Evolutionary conservation across 2,797 vertebrate genomes (phyloP), one percentile per base, ranked within the genome.

Genomic region (Cephalopachus bancanus): DNA sequence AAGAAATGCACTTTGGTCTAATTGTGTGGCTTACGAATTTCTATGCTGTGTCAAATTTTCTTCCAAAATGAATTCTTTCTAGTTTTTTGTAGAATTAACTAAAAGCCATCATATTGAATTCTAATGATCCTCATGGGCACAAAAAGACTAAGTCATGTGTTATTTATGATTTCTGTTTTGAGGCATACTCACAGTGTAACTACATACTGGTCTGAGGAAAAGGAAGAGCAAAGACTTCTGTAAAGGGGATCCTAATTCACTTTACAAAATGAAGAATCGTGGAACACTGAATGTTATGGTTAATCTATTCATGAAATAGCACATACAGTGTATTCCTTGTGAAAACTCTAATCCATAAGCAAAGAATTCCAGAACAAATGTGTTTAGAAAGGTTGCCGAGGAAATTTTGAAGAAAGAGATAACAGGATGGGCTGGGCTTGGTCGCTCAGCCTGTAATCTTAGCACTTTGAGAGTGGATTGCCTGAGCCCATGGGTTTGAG

Each of bases 21-120:
- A 89, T 86, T 83, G 20, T 15, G 26, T 64, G 22, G 22, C 49
- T 89, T 83, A 71, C 79, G 17, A 19, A 91, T 83, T 90, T 80
- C 76, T 92, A 9, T 74, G 24, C 30, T 78, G 49, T 81, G 28
- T 93, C 33, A 72, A 33, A 72, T 85, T 67, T 49, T 83, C 78
- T 88, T 44, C 20, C 17, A 62, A 59, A 93, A 62, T 79, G 33
- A 92, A 30, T 86, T 93, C 26, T 84, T 78, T 91, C 60, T 26
- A 55, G 86, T 94, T 95, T 94, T 44, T 74, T 93, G 28, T 59
- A 86, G 24, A 91, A 93, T 93, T 94, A 91, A 89, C 30, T 69
- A 80, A 91, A 86, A 93, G 5, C 10, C 30, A 86, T 89, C 44
- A 12, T 78, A 79, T 71, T 96, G 62, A 95, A 55, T 67, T 83